A percentile compares a stretch with the other conserved stretches of the same genome.
These are phyloP conservation scores for Steatornis caripensis DNA, from an alignment of 2,113 vertebrate genomes.

Conservation along the genomic window DNA sequence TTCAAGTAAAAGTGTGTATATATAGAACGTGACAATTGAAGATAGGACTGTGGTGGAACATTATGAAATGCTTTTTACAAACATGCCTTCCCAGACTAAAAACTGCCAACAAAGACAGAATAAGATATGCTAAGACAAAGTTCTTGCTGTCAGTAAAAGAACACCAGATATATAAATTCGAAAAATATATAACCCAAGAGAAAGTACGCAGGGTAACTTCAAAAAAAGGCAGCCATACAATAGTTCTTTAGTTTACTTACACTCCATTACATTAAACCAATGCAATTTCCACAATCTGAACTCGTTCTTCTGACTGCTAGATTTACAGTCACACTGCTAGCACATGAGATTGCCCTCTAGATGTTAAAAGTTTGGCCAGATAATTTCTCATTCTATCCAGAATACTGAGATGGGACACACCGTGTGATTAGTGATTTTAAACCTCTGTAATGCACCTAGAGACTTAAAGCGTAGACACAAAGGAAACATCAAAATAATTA, in stretches of 20 bases:
- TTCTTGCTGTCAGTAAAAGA: neutral
- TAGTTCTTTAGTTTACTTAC: neutral
- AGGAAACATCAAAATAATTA: neutral
- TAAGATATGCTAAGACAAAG: neutral
- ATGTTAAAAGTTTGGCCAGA: slow-evolving; percentile 27
- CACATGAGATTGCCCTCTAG: slow-evolving; percentile 43
- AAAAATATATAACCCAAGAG: neutral
- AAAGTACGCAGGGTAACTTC: neutral
- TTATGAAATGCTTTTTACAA: neutral
- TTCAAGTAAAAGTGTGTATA: neutral
- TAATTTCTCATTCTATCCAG: neutral
- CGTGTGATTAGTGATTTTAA: neutral
- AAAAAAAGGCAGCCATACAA: neutral
- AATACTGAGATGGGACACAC: neutral
- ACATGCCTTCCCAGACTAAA: neutral
- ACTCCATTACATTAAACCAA: neutral
- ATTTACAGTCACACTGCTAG: neutral
- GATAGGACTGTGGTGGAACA: neutral
- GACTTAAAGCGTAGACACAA: neutral
- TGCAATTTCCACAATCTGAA: neutral
- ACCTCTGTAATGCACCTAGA: neutral
- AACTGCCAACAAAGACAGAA: neutral
- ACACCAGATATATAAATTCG: neutral
- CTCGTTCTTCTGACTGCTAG: neutral
- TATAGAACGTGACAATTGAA: neutral